Conservation (phyloP, 2,888 invertebrate species). For the Drosophila mulleri region DNA sequence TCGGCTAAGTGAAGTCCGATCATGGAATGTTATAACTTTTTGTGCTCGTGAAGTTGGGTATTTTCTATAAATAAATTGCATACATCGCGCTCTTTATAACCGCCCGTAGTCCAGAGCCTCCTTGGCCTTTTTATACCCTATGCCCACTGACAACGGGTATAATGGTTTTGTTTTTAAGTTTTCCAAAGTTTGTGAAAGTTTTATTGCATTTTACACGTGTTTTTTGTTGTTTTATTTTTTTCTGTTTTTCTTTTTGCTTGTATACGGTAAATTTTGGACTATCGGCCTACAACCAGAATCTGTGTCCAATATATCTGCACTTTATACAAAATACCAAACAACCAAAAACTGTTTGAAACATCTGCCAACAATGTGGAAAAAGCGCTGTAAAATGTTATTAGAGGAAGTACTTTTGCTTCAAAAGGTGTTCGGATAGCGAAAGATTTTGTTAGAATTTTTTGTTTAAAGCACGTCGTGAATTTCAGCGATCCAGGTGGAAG, state of each 20-base stretch:
- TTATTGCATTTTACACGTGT: conserved; percentile 31
- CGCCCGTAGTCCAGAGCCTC: too few relatives aligned
- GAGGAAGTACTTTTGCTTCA: conserved; percentile 1
- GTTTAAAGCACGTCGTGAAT: conserved; percentile 42
- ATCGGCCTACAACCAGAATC: conserved; percentile 23
- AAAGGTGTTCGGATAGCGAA: neutral
- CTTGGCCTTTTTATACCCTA: too few relatives aligned
- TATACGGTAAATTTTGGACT: conserved; percentile 49
- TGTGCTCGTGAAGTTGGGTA: neutral
- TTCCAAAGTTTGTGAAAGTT: conserved; percentile 37
- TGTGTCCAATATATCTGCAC: conserved; percentile 7
- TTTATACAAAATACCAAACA: conserved; percentile 1
- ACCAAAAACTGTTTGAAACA: conserved; percentile 1
- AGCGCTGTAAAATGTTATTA: neutral
- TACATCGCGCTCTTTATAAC: too few relatives aligned
- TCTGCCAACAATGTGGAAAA: neutral
- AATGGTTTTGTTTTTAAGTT: too few relatives aligned
- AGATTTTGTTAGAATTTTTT: conserved; percentile 2
- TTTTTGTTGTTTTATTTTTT: too few relatives aligned
- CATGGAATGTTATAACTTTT: neutral
- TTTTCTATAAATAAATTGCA: neutral
- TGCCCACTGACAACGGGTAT: too few relatives aligned
- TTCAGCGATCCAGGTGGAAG: conserved; percentile 19
- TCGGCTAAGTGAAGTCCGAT: neutral
- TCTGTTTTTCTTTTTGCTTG: neutral